Conservation (phyloP, 92 coral and sea anemone genomes). For the Blastomussa wellsi region DNA sequence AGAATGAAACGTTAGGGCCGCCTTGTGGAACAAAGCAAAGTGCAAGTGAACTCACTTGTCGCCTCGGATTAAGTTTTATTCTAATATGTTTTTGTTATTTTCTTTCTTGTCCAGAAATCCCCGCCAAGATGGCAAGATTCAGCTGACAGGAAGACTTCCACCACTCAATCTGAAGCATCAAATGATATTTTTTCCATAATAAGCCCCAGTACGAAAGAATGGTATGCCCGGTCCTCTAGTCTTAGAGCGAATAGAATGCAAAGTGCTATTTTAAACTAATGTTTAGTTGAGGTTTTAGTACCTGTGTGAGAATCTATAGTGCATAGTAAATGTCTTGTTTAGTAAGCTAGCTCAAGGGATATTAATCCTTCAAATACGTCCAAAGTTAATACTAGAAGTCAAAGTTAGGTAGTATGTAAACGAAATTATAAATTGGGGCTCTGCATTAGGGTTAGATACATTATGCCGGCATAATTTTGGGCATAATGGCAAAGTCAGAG, state of each 20-base stretch:
- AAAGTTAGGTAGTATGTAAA: background rate
- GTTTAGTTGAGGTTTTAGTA: background rate
- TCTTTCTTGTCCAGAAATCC: constrained; percentile 48
- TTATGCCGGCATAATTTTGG: too few relatives aligned
- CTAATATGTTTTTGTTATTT: background rate
- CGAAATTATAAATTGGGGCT: background rate
- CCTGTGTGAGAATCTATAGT: background rate
- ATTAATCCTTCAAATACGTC: background rate
- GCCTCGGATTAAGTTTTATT: background rate
- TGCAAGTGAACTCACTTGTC: too few relatives aligned
- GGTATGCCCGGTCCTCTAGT: background rate
- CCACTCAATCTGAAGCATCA: background rate
- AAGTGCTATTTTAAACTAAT: background rate
- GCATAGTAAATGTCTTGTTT: background rate
- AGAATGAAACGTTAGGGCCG: too few relatives aligned
- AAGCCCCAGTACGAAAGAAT: constrained; percentile 6
- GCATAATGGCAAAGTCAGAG: too few relatives aligned
- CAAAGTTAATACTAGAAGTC: background rate
- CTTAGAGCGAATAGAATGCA: background rate
- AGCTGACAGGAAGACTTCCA: constrained; percentile 70
- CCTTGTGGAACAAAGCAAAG: too few relatives aligned
- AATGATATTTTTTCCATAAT: constrained; percentile 10
- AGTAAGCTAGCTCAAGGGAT: background rate
- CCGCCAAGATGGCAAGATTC: constrained; percentile 79
- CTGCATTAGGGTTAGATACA: too few relatives aligned